Percentiles rank a stretch among this genome's conserved stretches.
Evolutionary conservation across 2,797 vertebrate species (phyloP).

Genomic region (Buphagus erythrorhynchus): DNA sequence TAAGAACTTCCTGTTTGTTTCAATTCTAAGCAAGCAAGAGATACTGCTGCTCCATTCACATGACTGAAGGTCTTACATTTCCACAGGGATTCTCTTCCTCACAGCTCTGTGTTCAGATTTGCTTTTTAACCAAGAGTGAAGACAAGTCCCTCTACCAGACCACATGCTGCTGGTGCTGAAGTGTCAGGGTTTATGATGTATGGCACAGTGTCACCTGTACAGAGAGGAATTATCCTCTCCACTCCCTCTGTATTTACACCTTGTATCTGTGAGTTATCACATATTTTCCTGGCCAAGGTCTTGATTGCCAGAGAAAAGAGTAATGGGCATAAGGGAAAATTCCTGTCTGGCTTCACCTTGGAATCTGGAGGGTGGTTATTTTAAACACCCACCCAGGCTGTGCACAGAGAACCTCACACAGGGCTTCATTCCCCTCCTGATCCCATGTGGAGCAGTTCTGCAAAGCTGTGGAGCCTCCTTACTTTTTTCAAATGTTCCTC

Average conservation of each 20-base stretch:
- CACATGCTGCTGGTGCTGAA: not conserved
- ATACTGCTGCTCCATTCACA: not conserved
- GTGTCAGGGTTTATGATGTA: not conserved
- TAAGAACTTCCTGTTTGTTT: not conserved
- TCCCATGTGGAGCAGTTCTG: not conserved
- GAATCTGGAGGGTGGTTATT: not conserved
- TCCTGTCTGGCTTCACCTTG: not conserved
- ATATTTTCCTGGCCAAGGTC: slow-evolving; percentile 42
- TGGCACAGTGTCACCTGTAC: not conserved
- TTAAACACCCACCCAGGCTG: not conserved
- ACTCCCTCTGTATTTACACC: slow-evolving; percentile 44
- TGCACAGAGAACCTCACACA: not conserved
- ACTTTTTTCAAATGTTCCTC: not conserved
- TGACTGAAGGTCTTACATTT: not conserved
- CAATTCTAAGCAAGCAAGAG: not conserved
- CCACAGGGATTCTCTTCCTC: not conserved
- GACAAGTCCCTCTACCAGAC: not conserved
- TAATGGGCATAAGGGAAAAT: not conserved
- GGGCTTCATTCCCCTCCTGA: not conserved
- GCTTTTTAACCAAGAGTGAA: not conserved
- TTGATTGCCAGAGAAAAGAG: not conserved
- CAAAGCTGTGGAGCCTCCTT: not conserved
- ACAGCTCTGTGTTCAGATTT: not conserved
- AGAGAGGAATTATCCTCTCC: slow-evolving; percentile 49
- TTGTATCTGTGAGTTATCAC: slow-evolving; percentile 33